Base-by-base conservation (phyloP, 2,797 vertebrate genomes). In the Pachyuromys duprasi region DNA sequence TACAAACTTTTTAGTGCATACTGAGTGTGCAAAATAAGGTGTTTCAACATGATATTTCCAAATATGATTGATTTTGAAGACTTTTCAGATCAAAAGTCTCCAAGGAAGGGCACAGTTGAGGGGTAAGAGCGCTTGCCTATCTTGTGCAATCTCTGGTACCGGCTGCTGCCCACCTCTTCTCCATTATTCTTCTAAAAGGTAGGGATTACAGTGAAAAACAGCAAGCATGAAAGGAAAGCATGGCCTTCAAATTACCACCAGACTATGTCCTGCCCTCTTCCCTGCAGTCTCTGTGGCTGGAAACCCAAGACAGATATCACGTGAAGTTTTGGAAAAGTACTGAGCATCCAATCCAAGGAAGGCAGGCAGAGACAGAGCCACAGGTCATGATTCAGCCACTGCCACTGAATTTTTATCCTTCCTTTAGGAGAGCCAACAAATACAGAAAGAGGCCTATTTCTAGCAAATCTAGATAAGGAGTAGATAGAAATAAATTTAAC, bases 401-500 rank as follows among this genome's bases (percentile, higher is more conserved):
- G 17, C 55, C 67, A 84, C n/a, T 63, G 18, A 76, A 55, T 76
- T 96, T 95, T 88, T 2, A 91, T 86, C 31, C 39, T 95, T 89
- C 74, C 63, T 95, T 94, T 93, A 94, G 39, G 24, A 96, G 33
- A 96, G 60, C 13, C 45, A 95, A 92, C 53, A 84, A 82, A 91
- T 69, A 89, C 45, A 83, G 49, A 94, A 88, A 78, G 82, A 89
- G 72, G 87, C 17, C 7, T 93, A 94, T 70, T 87, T 95, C 62
- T 80, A 92, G 65, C 62, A 13, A 87, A 76, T 90, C 69, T 90
- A 91, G 70, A 90, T 88, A 49, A 93, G 74, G 36, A 81, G 36
- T 57, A 83, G 42, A 86, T 90, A 20, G 53, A 28, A 93, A 82
- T 82, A 96, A 88, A 76, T 92, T 96, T 96, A 96, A 89, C 87